Percentiles rank a stretch among this genome's conserved stretches.
Evolutionary conservation across 2,797 vertebrate genomes (phyloP).

Genomic region (Diplodus sargus): DNA sequence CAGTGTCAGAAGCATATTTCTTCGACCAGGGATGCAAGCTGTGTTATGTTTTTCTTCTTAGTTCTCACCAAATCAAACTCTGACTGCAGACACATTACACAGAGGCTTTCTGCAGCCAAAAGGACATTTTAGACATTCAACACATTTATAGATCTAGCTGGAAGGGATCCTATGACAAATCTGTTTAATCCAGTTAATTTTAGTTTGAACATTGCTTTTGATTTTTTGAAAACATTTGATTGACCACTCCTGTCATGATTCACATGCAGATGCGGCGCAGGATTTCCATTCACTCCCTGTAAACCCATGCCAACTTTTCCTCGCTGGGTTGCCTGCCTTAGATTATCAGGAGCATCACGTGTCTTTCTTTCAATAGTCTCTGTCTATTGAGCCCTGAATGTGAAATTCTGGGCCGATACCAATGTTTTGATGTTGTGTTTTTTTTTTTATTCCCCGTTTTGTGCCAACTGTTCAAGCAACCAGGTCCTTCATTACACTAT

Average conservation of each 20-base stretch:
- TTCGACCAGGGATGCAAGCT: neutral
- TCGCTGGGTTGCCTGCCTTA: neutral
- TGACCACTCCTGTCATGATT: neutral
- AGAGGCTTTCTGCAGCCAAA: neutral
- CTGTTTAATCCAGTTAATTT: neutral
- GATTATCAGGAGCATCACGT: neutral
- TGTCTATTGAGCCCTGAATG: neutral
- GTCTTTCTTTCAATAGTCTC: neutral
- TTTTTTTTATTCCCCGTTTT: too few relatives aligned
- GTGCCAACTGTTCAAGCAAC: too few relatives aligned
- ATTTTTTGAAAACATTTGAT: neutral
- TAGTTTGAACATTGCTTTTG: neutral
- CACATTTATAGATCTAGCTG: conserved; percentile 8
- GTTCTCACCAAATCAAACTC: neutral
- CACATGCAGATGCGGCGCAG: neutral
- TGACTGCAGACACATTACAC: neutral
- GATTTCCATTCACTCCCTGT: neutral
- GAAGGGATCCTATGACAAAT: neutral
- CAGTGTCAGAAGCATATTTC: conserved; percentile 7
- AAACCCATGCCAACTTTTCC: neutral
- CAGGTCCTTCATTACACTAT: too few relatives aligned
- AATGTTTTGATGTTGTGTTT: too few relatives aligned
- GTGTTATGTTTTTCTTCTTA: neutral
- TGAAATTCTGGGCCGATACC: too few relatives aligned
- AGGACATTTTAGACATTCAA: neutral